Evolutionary conservation across 2,888 invertebrate genomes (phyloP), one percentile per base, ranked within the genome.

Genomic region (Spisula subtruncata): DNA sequence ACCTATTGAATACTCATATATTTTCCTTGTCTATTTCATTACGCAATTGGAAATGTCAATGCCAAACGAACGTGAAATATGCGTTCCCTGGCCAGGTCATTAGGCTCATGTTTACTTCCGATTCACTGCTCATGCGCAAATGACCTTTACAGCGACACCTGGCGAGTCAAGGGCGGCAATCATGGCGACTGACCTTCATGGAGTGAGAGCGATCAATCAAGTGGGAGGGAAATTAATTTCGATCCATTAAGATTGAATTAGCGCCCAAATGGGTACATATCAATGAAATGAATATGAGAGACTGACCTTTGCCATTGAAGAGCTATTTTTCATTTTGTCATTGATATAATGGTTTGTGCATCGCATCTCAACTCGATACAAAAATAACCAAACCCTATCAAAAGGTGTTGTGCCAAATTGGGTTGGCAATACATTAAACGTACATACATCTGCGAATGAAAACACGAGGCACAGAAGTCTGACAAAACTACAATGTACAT

Each of bases 161-260:
- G 92, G 90, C 91, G 90, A 91, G 89, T 90, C 87, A 91, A 92
- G 92, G 92, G 91, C 91, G 91, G 89, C 90, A 90, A 92, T 92
- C 90, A 90, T 89, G 81, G 89, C 81, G 56, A 86, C 80, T 92
- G 92, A 92, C 92, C 92, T 91, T 91, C 83, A 81, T 85, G 82
- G 54, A 89, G 92, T 66, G 92, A 92, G 86, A 91, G 84, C 89
- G 90, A 92, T 92, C 92, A 89, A 92, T 92, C 92, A 91, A 48
- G 66, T 56, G 89, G 92, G 86, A 87, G 90, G 90, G 87, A 91
- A 92, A 92, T 92, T 92, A 92, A 92, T 92, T 92, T 92, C 91
- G 92, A 90, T 92, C 92, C 90, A 92, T 92, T 92, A 92, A 92
- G 92, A 92, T 90, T 92, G 91, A 92, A 92, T 92, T 92, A 92